A percentile compares a stretch with the other conserved stretches of the same genome.
phyloP scores from a whole-genome alignment of 2,888 invertebrate genomes.

The Agrochola litura region DNA sequence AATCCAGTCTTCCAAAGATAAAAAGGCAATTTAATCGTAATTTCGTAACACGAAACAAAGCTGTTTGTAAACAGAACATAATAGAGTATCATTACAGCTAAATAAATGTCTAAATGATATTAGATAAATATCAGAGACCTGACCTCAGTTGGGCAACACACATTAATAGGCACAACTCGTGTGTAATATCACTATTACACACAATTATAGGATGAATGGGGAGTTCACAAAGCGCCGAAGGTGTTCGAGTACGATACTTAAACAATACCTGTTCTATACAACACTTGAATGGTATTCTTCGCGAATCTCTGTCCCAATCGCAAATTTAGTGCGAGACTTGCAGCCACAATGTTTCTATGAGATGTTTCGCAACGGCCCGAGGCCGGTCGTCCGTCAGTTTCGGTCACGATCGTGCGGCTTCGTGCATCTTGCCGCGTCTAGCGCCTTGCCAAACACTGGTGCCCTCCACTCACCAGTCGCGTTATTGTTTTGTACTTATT shows the following conservation, averaged over 20 bases:
- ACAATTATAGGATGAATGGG: constrained; percentile 65
- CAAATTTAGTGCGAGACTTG: constrained; percentile 82
- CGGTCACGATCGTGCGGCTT: constrained; percentile 83
- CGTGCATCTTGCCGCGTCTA: constrained; percentile 75
- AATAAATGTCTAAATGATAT: constrained; percentile 65
- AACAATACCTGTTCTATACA: constrained; percentile 73
- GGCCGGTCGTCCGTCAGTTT: constrained; percentile 82
- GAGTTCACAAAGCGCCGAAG: constrained; percentile 63
- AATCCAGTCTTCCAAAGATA: neutral
- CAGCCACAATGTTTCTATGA: constrained; percentile 82
- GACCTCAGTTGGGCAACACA: constrained; percentile 67
- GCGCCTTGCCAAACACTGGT: constrained; percentile 73
- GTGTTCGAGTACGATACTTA: constrained; percentile 66
- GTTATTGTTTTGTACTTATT: constrained; percentile 62
- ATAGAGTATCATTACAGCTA: constrained; percentile 61
- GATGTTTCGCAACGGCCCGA: constrained; percentile 84
- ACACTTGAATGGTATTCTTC: constrained; percentile 80
- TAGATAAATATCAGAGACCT: constrained; percentile 66
- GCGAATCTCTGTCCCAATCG: constrained; percentile 84
- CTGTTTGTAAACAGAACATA: constrained; percentile 35
- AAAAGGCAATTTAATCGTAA: constrained; percentile 29
- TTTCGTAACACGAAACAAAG: constrained; percentile 39
- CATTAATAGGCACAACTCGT: constrained; percentile 59
- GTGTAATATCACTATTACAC: constrained; percentile 62
- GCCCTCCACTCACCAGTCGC: constrained; percentile 63